phyloP scores from a whole-genome alignment of 2,888 invertebrate species.

The Pyrrhia umbra region DNA sequence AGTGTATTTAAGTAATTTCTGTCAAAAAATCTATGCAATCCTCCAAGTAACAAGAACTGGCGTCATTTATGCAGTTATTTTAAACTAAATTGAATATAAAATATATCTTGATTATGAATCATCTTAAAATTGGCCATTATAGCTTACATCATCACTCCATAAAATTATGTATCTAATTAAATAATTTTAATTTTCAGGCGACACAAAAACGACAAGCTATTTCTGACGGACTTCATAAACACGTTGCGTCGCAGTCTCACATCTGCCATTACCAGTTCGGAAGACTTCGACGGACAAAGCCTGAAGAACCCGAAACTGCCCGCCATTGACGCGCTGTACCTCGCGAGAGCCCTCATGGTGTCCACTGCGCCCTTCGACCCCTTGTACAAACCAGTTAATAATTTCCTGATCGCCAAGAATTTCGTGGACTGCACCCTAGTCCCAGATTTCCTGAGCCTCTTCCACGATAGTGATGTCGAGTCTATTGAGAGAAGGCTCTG shows the following conservation, averaged over 20 bases:
- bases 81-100: too few species aligned
- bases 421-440: slow-evolving; percentile 93
- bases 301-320: slow-evolving; percentile 87
- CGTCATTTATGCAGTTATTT: too few species aligned
- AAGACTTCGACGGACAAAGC: slow-evolving; percentile 58
- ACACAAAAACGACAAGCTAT: slow-evolving; percentile 91
- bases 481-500: slow-evolving; percentile 93
- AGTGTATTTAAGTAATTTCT: slow-evolving; percentile 57
- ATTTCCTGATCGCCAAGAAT: slow-evolving; percentile 94
- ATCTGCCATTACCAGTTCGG: slow-evolving; percentile 70
- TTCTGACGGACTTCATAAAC: slow-evolving; percentile 92
- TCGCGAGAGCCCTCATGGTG: slow-evolving; percentile 92
- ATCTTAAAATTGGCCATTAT: too few species aligned
- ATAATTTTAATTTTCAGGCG: slow-evolving; percentile 74
- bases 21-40: too few species aligned
- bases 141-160: too few species aligned
- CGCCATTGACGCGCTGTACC: slow-evolving; percentile 92
- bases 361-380: slow-evolving; percentile 94
- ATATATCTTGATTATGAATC: too few species aligned
- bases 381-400: slow-evolving; percentile 94
- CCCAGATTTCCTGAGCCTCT: slow-evolving; percentile 96
- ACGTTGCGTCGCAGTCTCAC: slow-evolving; percentile 91
- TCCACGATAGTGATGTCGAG: slow-evolving; percentile 94
- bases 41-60: too few species aligned
- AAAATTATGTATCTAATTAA: too few species aligned